phyloP scores from a whole-genome alignment of 2,113 vertebrate genomes.

The Platycercus adscitus region DNA sequence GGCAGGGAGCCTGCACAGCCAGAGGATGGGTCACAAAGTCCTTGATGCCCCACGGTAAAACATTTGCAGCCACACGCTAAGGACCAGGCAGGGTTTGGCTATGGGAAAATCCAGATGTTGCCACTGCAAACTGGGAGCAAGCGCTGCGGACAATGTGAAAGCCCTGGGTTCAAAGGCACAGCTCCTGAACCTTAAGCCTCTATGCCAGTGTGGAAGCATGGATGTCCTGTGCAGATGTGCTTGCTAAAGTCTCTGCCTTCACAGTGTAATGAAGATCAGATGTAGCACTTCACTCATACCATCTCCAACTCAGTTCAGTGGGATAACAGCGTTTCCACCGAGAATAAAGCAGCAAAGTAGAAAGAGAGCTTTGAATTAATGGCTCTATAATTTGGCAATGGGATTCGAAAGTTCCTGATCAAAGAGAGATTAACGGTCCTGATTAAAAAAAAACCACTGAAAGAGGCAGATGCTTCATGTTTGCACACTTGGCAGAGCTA shows the following conservation, averaged over 20 bases:
- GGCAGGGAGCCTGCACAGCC: neutral
- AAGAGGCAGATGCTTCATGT: conserved; percentile 28
- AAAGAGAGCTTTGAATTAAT: neutral
- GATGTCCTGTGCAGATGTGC: neutral
- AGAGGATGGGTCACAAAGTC: neutral
- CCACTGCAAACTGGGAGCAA: neutral
- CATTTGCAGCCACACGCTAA: neutral
- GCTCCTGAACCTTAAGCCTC: neutral
- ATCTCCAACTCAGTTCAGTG: neutral
- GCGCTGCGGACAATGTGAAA: neutral
- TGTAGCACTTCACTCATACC: neutral
- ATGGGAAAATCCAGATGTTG: neutral
- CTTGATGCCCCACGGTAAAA: neutral
- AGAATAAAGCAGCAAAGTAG: neutral
- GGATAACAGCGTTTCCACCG: neutral
- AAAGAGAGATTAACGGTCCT: conserved; percentile 3
- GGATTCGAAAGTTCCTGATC: neutral
- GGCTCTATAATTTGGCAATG: neutral
- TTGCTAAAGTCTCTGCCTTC: neutral
- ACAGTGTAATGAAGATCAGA: neutral
- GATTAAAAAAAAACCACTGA: neutral
- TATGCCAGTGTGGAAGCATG: neutral
- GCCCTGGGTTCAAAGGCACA: neutral
- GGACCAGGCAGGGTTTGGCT: neutral
- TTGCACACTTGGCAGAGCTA: neutral